Evolutionary conservation across 2,113 vertebrate species (phyloP).

Genomic region (Alaudala cheleensis): DNA sequence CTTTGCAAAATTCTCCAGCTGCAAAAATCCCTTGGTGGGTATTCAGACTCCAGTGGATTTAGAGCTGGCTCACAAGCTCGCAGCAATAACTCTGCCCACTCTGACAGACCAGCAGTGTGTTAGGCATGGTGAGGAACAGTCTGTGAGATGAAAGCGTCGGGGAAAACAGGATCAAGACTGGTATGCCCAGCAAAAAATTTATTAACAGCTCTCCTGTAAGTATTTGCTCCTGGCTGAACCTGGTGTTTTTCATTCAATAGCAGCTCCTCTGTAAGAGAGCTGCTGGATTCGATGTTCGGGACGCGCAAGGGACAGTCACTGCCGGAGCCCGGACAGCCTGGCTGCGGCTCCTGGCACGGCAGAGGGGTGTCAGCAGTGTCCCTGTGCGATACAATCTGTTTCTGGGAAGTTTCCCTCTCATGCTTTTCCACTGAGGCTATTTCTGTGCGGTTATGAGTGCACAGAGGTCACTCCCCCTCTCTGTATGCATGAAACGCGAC

Average conservation of each 20-base stretch:
- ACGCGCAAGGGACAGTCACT: accelerated
- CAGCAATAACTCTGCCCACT: not conserved
- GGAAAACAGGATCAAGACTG: not conserved
- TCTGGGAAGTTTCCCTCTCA: not conserved
- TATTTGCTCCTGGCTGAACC: not conserved
- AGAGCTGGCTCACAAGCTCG: not conserved
- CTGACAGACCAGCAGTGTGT: not conserved
- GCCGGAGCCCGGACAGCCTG: accelerated
- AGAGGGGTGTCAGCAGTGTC: not conserved
- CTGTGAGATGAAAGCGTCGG: not conserved
- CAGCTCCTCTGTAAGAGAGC: not conserved
- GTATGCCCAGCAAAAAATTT: not conserved
- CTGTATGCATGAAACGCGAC: accelerated
- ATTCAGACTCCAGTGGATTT: not conserved
- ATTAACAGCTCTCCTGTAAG: not conserved
- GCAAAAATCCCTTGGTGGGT: not conserved
- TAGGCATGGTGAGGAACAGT: not conserved
- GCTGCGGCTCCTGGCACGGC: not conserved
- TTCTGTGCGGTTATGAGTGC: accelerated
- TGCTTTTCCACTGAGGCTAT: not conserved
- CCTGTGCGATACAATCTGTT: accelerated
- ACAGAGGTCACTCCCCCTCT: not conserved
- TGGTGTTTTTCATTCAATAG: not conserved
- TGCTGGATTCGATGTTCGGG: not conserved
- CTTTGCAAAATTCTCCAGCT: not conserved